Base-by-base conservation (phyloP, 2,888 invertebrate genomes). In the Hoplodrina ambigua region DNA sequence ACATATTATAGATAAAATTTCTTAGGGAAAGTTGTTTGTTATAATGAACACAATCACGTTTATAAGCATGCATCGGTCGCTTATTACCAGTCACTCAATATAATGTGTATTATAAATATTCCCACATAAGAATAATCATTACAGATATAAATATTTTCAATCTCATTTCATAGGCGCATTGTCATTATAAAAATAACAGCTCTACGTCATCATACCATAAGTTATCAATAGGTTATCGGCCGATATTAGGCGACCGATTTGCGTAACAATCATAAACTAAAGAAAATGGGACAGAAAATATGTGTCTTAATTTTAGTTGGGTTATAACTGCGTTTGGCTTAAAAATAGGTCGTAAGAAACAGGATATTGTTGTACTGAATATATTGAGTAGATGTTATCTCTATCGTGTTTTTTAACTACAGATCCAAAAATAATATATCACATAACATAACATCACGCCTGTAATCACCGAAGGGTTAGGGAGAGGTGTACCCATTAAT, bases 151-250 rank as follows among this genome's bases (percentile, higher is more conserved):
- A 67, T 68, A 81, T 70, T 76, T 66, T 60, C 56, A 33, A 53
- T 41, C 11, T 10, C 2, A 25, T 10, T 55, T 37, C 53, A 17
- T 57, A 63, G 7, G 37, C 30, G 20, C 17, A 78, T 70, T 81
- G 71, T 81, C 59, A 70, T 46, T 54, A 81, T 70, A 64, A 81
- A 67, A 76, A 77, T 81, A 77, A 59, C 62, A 80, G 30, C 17
- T 20, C 30, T 44, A 69, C 82, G 78, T 81, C 78, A 69, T 25
- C 19, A 33, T 6, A 13, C 61, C 72, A 69, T 53, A 79, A 63
- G 83, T 72, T 75, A 85, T 83, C 83, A 20, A 41, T 13, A 69
- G 77, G 83, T 75, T 83, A 83, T 83, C 83, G 30, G 30, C 53
- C n/a, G 61, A 3, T 62, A 77, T 52, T 41, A 79, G 4, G 17